phyloP scores from a whole-genome alignment of 2,113 vertebrate genomes.

The Coptodon rendalli region DNA sequence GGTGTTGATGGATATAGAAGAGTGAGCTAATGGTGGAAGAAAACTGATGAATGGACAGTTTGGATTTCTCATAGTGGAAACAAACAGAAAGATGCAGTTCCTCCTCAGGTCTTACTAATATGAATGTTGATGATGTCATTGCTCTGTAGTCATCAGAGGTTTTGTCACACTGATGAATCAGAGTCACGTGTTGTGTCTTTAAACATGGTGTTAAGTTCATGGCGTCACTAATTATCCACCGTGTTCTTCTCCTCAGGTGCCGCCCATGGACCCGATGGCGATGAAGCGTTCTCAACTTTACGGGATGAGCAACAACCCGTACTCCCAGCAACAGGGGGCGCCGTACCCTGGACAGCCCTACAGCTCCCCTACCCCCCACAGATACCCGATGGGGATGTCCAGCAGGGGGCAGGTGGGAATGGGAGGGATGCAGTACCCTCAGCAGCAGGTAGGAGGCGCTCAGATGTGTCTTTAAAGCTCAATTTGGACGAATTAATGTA shows the following conservation, averaged over 20 bases:
- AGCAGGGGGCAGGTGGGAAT: conserved; percentile 80
- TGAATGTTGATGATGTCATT: neutral
- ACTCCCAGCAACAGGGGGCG: conserved; percentile 81
- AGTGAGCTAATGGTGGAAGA: neutral
- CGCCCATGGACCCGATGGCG: conserved; percentile 85
- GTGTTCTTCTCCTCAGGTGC: conserved; percentile 72
- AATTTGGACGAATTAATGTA: neutral
- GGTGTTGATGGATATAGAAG: neutral
- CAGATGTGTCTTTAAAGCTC: neutral
- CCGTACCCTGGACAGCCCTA: conserved; percentile 84
- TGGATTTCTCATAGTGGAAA: neutral
- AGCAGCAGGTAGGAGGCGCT: conserved; percentile 80
- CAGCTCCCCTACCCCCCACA: conserved; percentile 78
- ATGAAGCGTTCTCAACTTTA: conserved; percentile 93
- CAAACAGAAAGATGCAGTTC: neutral
- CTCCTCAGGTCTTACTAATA: neutral
- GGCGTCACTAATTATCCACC: neutral
- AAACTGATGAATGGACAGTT: neutral
- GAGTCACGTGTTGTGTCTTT: neutral
- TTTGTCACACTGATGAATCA: neutral
- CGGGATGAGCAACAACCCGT: conserved; percentile 81
- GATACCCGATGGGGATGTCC: conserved; percentile 85
- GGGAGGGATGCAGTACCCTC: conserved; percentile 87
- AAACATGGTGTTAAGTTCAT: neutral
- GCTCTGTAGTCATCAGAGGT: neutral